A percentile compares a stretch with the other conserved stretches of the same genome.
Evolutionary conservation across 2,888 invertebrate genomes (phyloP).

Genomic region (Tenthredo distinguenda): DNA sequence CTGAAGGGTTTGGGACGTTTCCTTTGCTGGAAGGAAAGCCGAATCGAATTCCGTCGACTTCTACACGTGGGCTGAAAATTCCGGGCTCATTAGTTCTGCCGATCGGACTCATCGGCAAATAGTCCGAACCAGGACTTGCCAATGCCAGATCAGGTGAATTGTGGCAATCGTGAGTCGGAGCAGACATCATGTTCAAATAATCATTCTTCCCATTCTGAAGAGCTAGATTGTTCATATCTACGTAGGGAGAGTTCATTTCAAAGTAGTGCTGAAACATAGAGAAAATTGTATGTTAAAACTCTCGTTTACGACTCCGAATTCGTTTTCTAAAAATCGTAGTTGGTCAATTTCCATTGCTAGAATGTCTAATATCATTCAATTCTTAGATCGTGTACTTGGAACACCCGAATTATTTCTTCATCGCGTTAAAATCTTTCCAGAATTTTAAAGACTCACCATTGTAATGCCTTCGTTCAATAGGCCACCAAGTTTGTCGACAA

Average conservation of each 20-base stretch:
- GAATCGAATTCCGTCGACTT: slow-evolving; percentile 77
- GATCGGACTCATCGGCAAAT: slow-evolving; percentile 15
- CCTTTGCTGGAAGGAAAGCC: slow-evolving; percentile 76
- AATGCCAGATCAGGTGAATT: slow-evolving; percentile 76
- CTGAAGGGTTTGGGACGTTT: slow-evolving; percentile 58
- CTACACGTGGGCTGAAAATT: slow-evolving; percentile 72
- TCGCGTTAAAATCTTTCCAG: not conserved
- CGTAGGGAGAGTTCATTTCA: slow-evolving; percentile 89
- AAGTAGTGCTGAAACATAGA: slow-evolving; percentile 86
- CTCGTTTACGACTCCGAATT: too few species aligned
- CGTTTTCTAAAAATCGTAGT: too few species aligned
- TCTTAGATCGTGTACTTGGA: too few species aligned
- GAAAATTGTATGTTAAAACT: not conserved
- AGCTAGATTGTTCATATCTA: slow-evolving; percentile 82
- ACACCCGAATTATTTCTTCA: not conserved
- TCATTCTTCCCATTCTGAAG: slow-evolving; percentile 82
- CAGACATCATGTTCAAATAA: slow-evolving; percentile 85
- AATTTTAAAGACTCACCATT: slow-evolving; percentile 80
- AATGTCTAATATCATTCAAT: too few species aligned
- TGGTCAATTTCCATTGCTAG: too few species aligned
- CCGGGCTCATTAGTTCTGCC: not conserved
- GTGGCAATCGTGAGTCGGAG: slow-evolving; percentile 83
- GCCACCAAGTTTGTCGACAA: slow-evolving; percentile 85
- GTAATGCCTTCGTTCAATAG: slow-evolving; percentile 89
- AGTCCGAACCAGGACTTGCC: not conserved